Conservation (phyloP, 2,113 vertebrate genomes). For the Scophthalmus maximus region DNA sequence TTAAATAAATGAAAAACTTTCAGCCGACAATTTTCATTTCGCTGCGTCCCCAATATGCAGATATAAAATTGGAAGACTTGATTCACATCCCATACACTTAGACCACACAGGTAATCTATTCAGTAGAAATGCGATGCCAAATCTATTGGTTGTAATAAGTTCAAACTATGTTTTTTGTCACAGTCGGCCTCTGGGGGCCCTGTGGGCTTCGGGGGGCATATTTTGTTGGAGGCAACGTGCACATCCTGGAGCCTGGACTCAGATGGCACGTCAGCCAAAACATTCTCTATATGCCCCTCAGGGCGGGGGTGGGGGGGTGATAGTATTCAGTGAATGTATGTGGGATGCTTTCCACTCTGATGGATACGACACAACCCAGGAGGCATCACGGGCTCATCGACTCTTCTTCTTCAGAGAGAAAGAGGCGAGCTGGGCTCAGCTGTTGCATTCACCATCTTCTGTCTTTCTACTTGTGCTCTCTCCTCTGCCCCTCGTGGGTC, state of each 20-base stretch:
- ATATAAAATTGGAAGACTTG: no score
- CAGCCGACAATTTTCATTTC: background rate
- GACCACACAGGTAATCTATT: no score
- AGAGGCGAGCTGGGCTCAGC: constrained; percentile 70
- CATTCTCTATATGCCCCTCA: constrained; percentile 45
- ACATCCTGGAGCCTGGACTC: constrained; percentile 68
- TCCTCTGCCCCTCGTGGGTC: constrained; percentile 43
- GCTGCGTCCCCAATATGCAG: no score
- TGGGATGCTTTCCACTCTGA: constrained; percentile 69
- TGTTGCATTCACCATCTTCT: constrained; percentile 67
- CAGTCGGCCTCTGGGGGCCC: constrained; percentile 33
- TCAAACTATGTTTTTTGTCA: constrained; percentile 42
- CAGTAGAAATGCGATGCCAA: no score
- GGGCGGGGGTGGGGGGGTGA: constrained; percentile 38
- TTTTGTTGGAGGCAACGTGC: constrained; percentile 19
- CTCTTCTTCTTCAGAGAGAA: constrained; percentile 55
- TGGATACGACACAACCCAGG: constrained; percentile 50
- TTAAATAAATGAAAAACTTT: no score
- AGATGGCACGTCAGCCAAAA: constrained; percentile 69
- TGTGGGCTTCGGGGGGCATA: constrained; percentile 29
- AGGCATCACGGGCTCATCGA: constrained; percentile 44
- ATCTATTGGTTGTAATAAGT: no score
- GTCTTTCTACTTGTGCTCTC: constrained; percentile 44
- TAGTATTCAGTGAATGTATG: constrained; percentile 45
- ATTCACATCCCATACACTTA: no score